phyloP scores from a whole-genome alignment of 1,140 invertebrate species.

The Euwallacea fornicatus region DNA sequence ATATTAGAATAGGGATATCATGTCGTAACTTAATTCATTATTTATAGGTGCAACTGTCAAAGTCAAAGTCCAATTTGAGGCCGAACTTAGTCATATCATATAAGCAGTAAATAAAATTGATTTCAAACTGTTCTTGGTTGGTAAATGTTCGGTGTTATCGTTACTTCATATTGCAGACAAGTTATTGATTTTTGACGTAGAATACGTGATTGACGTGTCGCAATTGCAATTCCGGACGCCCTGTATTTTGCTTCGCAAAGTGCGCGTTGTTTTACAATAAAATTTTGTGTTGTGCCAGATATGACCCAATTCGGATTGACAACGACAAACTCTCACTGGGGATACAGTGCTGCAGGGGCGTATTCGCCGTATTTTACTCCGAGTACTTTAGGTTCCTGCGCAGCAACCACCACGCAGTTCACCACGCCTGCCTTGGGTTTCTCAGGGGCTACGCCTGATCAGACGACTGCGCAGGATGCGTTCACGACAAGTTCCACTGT shows the following conservation, averaged over 20 bases:
- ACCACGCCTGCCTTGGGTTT: slow-evolving; percentile 67
- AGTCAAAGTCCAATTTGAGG: too few species aligned
- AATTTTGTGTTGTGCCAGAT: slow-evolving; percentile 57
- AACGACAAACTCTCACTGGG: slow-evolving; percentile 79
- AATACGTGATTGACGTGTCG: too few species aligned
- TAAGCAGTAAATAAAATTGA: too few species aligned
- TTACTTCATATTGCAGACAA: too few species aligned
- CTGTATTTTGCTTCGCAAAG: neutral
- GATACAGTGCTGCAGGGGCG: slow-evolving; percentile 77
- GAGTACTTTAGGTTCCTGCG: slow-evolving; percentile 66
- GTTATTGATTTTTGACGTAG: too few species aligned
- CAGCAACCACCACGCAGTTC: slow-evolving; percentile 66
- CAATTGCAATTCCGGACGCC: too few species aligned
- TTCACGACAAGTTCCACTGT: slow-evolving; percentile 54
- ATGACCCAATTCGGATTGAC: slow-evolving; percentile 78
- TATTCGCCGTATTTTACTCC: slow-evolving; percentile 77
- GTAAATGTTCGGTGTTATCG: too few species aligned
- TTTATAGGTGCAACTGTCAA: too few species aligned
- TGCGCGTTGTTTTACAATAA: slow-evolving; percentile 8
- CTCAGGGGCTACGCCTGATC: slow-evolving; percentile 68
- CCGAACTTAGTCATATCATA: too few species aligned
- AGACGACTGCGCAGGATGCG: slow-evolving; percentile 68
- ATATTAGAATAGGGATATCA: too few species aligned
- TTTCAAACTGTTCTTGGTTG: too few species aligned
- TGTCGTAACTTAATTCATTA: too few species aligned